These are phyloP conservation scores for Jacana jacana DNA, from an alignment of 2,113 vertebrate genomes.

Conservation along the genomic window DNA sequence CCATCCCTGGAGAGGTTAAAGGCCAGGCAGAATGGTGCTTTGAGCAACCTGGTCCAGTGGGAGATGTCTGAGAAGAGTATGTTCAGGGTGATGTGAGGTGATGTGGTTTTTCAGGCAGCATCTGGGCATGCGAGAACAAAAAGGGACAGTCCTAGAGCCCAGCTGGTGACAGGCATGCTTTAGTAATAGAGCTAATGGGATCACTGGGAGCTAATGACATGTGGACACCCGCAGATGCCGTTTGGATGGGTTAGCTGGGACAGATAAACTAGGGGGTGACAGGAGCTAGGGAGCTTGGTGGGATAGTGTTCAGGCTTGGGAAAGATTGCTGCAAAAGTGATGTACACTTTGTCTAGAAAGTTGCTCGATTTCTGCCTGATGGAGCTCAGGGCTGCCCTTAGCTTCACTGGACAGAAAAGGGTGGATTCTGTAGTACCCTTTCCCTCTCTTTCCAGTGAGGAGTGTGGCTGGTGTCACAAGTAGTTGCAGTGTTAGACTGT, in stretches of 20 bases:
- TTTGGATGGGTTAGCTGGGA: background rate
- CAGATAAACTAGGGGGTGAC: background rate
- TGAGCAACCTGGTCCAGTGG: background rate
- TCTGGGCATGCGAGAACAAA: background rate
- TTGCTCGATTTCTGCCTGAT: accelerated
- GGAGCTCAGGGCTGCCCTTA: background rate
- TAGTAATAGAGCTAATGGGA: background rate
- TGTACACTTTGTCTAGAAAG: background rate
- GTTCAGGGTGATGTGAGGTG: background rate
- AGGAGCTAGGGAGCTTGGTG: background rate
- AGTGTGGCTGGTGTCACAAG: accelerated
- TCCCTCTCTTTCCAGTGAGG: background rate
- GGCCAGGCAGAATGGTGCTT: background rate
- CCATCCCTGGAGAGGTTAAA: background rate
- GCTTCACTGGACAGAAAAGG: background rate
- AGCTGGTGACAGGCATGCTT: background rate
- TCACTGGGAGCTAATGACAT: background rate
- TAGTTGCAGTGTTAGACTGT: accelerated
- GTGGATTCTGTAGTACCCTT: accelerated
- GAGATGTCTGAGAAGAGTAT: background rate
- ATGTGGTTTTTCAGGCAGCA: background rate
- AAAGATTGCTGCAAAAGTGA: background rate
- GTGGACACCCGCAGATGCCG: background rate
- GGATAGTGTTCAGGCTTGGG: background rate
- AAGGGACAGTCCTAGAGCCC: background rate